Evolutionary conservation across 64 coral and sea anemone species (phyloP), one percentile per base, ranked within the genome.

Genomic region (Acropora yongei): DNA sequence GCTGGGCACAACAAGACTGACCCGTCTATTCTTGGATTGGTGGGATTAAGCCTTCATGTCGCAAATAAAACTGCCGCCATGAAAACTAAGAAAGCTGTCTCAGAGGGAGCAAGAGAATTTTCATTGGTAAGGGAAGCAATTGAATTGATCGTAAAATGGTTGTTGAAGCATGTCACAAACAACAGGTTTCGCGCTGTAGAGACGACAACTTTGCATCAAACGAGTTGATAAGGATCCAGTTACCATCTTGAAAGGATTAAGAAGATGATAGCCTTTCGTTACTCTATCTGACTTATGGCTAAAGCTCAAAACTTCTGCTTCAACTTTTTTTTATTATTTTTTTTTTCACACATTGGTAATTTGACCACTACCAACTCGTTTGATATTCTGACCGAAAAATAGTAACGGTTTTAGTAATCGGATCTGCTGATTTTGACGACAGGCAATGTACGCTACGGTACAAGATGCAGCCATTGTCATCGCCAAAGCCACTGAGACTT

Each of bases 31-130:
- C n/a, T n/a, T n/a, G n/a, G 90, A 16, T 78, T 93, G 91, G 91
- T 93, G 14, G 91, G 91, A 58, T 58, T 93, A 40, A 78, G 91
- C 51, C 77, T 93, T 18, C 82, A 93, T 47, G 44, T 93, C 6
- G 19, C 19, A 17, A 80, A 53, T 20, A 39, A 72, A 50, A 9
- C 13, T 0, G 75, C 66, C 6, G 61, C 83, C 44, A 87, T 2
- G 20, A 88, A 4, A 58, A 10, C 86, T 9, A n/a, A n/a, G 16
- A 48, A 20, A 69, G 43, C 17, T 47, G 14, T 65, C 6, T 18
- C 18, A 5, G 5, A 4, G 17, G 86, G 71, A 44, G 72, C 72
- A 57, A 49, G 18, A 7, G 44, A 76, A 6, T 78, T 74, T 14
- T 88, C 86, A 2, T 46, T 66, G 72, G 86, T 88, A 40, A 88